Percentiles rank a stretch among this genome's conserved stretches.
Conservation (phyloP, 1,140 invertebrate genomes). For the Zaprionus lachaisei region DNA sequence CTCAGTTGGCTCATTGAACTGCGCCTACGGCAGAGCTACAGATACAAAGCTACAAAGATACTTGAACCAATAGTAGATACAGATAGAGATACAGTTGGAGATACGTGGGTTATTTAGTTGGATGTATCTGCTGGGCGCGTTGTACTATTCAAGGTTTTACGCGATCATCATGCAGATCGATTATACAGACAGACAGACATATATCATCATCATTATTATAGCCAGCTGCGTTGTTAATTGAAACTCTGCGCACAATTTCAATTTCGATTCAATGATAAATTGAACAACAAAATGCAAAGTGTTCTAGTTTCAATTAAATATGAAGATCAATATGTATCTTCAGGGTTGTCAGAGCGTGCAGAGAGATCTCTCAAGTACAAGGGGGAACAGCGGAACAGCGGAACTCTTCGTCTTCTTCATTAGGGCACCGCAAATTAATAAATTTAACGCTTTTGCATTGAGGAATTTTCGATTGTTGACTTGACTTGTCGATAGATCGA, state of each 20-base stretch:
- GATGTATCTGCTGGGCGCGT: conserved; percentile 15
- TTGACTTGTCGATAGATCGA: conserved; percentile 17
- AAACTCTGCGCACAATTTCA: conserved; percentile 17
- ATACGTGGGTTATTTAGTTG: conserved; percentile 11
- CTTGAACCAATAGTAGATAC: conserved; percentile 24
- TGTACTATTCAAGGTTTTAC: conserved; percentile 38
- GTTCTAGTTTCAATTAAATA: conserved; percentile 25
- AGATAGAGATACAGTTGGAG: conserved; percentile 12
- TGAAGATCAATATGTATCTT: conserved; percentile 5
- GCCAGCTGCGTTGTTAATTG: conserved; percentile 25
- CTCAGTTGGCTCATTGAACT: conserved; percentile 70
- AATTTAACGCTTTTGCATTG: conserved; percentile 27
- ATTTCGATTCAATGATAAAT: conserved; percentile 18
- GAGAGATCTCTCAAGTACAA: background rate
- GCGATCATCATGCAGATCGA: conserved; percentile 15
- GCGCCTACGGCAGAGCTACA: conserved; percentile 54
- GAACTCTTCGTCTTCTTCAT: conserved; percentile 10
- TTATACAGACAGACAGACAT: background rate
- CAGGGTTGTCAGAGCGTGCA: background rate
- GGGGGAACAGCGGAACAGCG: background rate
- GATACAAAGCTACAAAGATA: conserved; percentile 23
- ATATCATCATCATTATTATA: background rate
- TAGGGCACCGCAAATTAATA: conserved; percentile 26
- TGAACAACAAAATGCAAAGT: conserved; percentile 16
- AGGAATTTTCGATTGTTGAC: conserved; percentile 24